These are phyloP conservation scores for Gallinago nigripennis DNA, from an alignment of 2,797 vertebrate species.

Conservation along the genomic window DNA sequence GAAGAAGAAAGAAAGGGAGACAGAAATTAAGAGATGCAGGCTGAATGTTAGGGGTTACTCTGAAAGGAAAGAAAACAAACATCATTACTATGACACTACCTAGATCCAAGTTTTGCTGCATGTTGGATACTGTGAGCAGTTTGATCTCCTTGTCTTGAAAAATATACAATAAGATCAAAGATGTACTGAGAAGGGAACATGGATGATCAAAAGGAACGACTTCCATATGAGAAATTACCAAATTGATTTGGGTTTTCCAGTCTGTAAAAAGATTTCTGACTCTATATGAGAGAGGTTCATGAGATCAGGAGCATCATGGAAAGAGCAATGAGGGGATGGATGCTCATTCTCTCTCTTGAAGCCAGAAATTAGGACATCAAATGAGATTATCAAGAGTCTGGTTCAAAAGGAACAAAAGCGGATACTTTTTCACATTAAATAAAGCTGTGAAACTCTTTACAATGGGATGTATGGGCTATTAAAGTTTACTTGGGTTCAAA, in stretches of 20 bases:
- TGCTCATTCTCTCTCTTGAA: background rate
- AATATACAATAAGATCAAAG: background rate
- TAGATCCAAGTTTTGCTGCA: background rate
- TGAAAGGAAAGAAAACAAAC: background rate
- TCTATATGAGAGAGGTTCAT: background rate
- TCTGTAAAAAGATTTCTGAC: background rate
- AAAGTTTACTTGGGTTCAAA: background rate
- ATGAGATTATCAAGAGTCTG: background rate
- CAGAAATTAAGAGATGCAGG: background rate
- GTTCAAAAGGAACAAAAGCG: background rate
- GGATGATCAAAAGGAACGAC: background rate
- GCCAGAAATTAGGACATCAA: background rate
- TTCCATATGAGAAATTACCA: background rate
- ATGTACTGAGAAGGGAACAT: background rate
- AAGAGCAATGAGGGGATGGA: background rate
- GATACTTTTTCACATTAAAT: background rate
- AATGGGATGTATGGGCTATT: background rate
- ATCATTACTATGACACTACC: background rate
- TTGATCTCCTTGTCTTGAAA: background rate
- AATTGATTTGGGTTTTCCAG: background rate
- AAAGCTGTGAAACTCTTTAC: background rate
- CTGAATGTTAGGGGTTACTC: background rate
- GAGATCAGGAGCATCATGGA: background rate
- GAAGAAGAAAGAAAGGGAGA: background rate
- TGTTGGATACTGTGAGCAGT: background rate